Percentiles rank a stretch among this genome's conserved stretches.
Conservation (phyloP, 2,888 invertebrate genomes). For the Drosophila mimica region DNA sequence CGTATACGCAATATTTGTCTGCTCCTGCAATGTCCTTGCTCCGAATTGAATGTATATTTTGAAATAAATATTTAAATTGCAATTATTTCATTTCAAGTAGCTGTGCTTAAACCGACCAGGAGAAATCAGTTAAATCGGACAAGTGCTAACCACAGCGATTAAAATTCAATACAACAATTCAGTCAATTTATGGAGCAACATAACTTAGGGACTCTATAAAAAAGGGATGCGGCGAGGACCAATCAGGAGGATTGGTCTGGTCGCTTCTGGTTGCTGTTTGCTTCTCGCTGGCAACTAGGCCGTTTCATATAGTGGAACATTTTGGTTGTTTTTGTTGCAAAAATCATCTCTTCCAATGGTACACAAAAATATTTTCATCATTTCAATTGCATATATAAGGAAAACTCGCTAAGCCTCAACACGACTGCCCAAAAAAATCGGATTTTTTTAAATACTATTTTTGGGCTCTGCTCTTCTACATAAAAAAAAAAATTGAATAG, state of each 20-base stretch:
- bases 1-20: constrained; percentile 12
- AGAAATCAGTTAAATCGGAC: constrained; percentile 44
- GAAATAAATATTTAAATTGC: constrained; percentile 20
- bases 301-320: neutral
- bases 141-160: constrained; percentile 62
- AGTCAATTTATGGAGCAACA: constrained; percentile 72
- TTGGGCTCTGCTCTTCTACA: neutral
- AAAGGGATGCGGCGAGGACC: constrained; percentile 8
- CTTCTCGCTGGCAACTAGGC: neutral
- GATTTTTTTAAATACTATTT: neutral
- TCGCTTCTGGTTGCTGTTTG: neutral
- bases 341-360: neutral
- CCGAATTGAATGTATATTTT: neutral
- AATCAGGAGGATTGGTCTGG: neutral
- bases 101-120: constrained; percentile 5
- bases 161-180: constrained; percentile 73
- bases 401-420: neutral
- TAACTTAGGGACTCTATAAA: constrained; percentile 72
- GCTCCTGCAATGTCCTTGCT: neutral
- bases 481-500: neutral
- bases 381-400: neutral
- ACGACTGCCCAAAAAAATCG: neutral
- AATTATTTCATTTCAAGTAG: constrained; percentile 37
- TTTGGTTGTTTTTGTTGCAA: too few relatives aligned
- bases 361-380: too few relatives aligned